Conservation (phyloP, 2,888 invertebrate genomes). For the Cosmia trapezina region DNA sequence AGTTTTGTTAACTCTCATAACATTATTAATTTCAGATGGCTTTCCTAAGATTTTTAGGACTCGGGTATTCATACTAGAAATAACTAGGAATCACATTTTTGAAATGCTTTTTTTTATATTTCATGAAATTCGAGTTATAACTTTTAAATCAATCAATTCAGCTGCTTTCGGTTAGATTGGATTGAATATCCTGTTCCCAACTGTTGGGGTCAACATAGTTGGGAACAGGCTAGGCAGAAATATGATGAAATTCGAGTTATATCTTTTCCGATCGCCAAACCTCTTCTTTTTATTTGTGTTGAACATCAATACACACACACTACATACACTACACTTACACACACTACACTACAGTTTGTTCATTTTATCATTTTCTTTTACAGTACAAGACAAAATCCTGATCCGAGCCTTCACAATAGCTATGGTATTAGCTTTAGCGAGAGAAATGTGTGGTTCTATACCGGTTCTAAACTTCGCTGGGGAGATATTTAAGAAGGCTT, state of each 20-base stretch:
- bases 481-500: constrained; percentile 81
- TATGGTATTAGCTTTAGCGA: constrained; percentile 74
- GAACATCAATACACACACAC: neutral
- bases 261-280: neutral
- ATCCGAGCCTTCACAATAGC: constrained; percentile 82
- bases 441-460: constrained; percentile 84
- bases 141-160: neutral
- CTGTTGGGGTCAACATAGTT: neutral
- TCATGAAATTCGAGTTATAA: neutral
- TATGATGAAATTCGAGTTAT: neutral
- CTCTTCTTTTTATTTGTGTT: neutral
- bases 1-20: neutral
- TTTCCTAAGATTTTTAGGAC: neutral
- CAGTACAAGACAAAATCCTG: constrained; percentile 82
- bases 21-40: neutral
- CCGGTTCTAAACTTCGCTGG: constrained; percentile 86
- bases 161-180: neutral
- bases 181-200: too few relatives aligned
- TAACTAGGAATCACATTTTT: neutral
- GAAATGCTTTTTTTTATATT: neutral
- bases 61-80: too few relatives aligned
- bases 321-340: too few relatives aligned
- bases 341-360: neutral
- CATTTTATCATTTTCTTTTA: constrained; percentile 43
- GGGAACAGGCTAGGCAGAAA: neutral